Percentiles rank a stretch among this genome's conserved stretches.
These are phyloP conservation scores for Sinopyrophorus schimmeli DNA, from an alignment of 2,888 invertebrate genomes.

Conservation along the genomic window DNA sequence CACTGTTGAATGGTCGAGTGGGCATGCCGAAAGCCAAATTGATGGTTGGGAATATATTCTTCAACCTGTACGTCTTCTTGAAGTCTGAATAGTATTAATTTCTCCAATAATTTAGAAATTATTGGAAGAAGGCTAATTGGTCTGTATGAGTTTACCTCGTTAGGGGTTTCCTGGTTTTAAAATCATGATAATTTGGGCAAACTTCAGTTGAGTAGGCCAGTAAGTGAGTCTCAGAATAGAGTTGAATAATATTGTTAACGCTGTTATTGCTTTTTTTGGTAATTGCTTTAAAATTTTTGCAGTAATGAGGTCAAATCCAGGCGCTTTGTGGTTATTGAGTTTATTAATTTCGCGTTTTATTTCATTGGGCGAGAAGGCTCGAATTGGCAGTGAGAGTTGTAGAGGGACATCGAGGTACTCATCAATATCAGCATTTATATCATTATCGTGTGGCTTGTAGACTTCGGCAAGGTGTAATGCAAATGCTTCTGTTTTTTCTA, in stretches of 20 bases:
- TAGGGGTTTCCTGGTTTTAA: conserved; percentile 5
- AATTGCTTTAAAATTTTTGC: background rate
- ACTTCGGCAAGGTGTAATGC: conserved; percentile 1
- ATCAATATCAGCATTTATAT: background rate
- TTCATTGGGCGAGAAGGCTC: background rate
- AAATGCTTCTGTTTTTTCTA: conserved; percentile 2
- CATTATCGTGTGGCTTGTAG: background rate
- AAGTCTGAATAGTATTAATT: conserved; percentile 3
- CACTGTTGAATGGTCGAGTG: too few relatives aligned
- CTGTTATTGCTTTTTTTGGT: background rate
- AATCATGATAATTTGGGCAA: conserved; percentile 5
- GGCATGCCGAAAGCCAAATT: too few relatives aligned
- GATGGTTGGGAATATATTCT: too few relatives aligned
- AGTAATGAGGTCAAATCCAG: conserved; percentile 5
- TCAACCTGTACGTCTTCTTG: background rate
- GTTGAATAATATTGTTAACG: too few relatives aligned
- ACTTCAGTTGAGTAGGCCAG: conserved; percentile 2
- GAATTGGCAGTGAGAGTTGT: too few relatives aligned
- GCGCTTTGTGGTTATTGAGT: conserved; percentile 4
- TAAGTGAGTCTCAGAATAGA: conserved; percentile 1
- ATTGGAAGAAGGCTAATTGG: conserved; percentile 1
- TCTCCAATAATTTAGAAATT: conserved; percentile 3
- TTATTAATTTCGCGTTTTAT: conserved; percentile 1
- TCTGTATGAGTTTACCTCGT: conserved; percentile 5
- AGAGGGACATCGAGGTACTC: background rate